A percentile compares a stretch with the other conserved stretches of the same genome.
phyloP scores from a whole-genome alignment of 2,888 invertebrate species.

The Dasysyrphus tricinctus region DNA sequence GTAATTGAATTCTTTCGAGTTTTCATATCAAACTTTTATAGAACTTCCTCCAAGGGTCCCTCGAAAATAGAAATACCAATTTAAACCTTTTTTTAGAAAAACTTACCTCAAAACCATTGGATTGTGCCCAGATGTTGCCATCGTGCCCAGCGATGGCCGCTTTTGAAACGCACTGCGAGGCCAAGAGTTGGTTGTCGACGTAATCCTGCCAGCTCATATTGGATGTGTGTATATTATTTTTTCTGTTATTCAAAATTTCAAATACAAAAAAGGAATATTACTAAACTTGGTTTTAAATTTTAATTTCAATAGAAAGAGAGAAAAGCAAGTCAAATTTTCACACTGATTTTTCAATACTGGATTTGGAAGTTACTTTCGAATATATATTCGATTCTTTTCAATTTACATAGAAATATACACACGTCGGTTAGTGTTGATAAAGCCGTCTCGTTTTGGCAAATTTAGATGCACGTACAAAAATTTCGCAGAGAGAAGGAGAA shows the following conservation, averaged over 20 bases:
- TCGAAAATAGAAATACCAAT: background rate
- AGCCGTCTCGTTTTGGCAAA: slow-evolving; percentile 35
- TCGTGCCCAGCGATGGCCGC: slow-evolving; percentile 98
- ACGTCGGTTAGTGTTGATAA: slow-evolving; percentile 10
- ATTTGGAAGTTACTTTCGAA: slow-evolving; percentile 34
- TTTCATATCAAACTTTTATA: background rate
- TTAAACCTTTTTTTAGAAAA: background rate
- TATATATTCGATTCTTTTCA: slow-evolving; percentile 35
- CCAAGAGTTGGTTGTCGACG: slow-evolving; percentile 98
- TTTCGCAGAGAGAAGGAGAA: slow-evolving; percentile 37
- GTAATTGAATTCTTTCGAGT: background rate
- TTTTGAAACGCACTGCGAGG: slow-evolving; percentile 96
- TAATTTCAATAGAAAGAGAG: slow-evolving; percentile 36
- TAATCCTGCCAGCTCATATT: slow-evolving; percentile 98
- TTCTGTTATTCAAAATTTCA: slow-evolving; percentile 68
- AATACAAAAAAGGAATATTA: slow-evolving; percentile 56
- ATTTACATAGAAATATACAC: slow-evolving; percentile 27
- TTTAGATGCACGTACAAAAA: slow-evolving; percentile 55
- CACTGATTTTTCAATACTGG: slow-evolving; percentile 29
- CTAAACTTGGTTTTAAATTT: slow-evolving; percentile 30
- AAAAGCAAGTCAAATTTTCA: slow-evolving; percentile 11
- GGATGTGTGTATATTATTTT: slow-evolving; percentile 82
- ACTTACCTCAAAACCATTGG: slow-evolving; percentile 97
- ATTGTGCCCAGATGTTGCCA: slow-evolving; percentile 97
- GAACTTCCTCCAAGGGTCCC: background rate